Percentiles rank a stretch among this genome's conserved stretches.
Evolutionary conservation across 2,888 invertebrate genomes (phyloP).

Genomic region (Theodoxus fluviatilis): DNA sequence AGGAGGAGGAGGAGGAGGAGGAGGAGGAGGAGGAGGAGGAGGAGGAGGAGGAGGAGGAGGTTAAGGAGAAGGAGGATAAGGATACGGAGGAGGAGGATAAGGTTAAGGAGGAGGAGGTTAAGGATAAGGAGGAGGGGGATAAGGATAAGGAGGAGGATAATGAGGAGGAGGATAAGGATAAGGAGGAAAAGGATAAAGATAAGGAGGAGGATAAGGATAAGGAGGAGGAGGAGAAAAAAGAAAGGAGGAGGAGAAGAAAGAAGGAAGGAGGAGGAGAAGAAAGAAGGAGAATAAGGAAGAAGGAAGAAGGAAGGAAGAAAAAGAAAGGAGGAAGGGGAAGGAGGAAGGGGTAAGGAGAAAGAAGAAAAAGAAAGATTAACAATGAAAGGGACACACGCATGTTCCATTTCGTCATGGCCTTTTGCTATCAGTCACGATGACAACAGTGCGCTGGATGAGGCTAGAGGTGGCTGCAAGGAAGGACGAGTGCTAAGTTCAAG

Average conservation of each 20-base stretch:
- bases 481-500: no score
- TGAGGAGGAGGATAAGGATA: background rate
- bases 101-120: no score
- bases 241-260: background rate
- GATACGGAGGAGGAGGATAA: background rate
- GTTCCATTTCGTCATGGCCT: no score
- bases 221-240: background rate
- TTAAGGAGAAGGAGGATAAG: background rate
- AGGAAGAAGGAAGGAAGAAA: background rate
- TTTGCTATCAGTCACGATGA: no score
- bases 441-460: no score
- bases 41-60: background rate
- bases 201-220: background rate
- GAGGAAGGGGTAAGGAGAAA: constrained; percentile 13
- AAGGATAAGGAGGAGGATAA: background rate
- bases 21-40: background rate
- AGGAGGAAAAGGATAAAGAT: background rate
- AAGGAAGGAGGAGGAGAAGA: background rate
- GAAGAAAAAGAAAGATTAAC: constrained; percentile 10
- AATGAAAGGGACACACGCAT: no score
- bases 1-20: background rate
- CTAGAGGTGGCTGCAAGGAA: no score
- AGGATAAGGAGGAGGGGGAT: background rate
- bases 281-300: background rate
- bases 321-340: constrained; percentile 9